These are phyloP conservation scores for Catharus bicknelli DNA, from an alignment of 2,113 vertebrate genomes.

Conservation along the genomic window DNA sequence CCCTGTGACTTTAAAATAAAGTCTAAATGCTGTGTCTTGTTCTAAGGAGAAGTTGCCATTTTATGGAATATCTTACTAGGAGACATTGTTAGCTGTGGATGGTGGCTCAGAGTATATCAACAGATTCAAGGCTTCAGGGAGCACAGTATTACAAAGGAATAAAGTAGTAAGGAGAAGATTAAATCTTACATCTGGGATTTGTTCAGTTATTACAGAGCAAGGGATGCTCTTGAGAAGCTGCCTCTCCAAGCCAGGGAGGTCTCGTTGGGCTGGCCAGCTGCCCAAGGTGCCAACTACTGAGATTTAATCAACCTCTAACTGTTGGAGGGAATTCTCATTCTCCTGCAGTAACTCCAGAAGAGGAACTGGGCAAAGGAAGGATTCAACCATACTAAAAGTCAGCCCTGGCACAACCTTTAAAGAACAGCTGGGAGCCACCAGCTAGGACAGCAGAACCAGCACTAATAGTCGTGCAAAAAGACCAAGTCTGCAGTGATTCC, in stretches of 20 bases:
- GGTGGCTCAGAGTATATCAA: background rate
- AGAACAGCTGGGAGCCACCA: background rate
- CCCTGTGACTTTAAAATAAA: background rate
- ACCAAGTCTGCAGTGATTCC: background rate
- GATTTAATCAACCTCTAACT: background rate
- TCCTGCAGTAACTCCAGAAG: background rate
- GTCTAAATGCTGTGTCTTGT: background rate
- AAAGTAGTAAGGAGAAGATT: background rate
- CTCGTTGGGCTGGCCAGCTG: background rate
- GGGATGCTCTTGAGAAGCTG: background rate
- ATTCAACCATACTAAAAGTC: background rate
- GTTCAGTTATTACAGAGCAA: background rate
- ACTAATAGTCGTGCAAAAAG: background rate
- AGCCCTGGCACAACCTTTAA: background rate
- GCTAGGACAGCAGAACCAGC: background rate
- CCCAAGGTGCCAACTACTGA: background rate
- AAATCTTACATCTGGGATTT: background rate
- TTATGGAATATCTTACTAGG: background rate
- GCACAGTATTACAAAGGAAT: background rate
- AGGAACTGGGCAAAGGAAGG: background rate
- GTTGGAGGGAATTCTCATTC: background rate
- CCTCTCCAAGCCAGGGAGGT: background rate
- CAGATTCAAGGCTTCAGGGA: background rate
- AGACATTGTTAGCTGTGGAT: background rate
- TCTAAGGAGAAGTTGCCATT: background rate